Evolutionary conservation across 2,113 vertebrate genomes (phyloP).

Genomic region (Archilochus colubris): DNA sequence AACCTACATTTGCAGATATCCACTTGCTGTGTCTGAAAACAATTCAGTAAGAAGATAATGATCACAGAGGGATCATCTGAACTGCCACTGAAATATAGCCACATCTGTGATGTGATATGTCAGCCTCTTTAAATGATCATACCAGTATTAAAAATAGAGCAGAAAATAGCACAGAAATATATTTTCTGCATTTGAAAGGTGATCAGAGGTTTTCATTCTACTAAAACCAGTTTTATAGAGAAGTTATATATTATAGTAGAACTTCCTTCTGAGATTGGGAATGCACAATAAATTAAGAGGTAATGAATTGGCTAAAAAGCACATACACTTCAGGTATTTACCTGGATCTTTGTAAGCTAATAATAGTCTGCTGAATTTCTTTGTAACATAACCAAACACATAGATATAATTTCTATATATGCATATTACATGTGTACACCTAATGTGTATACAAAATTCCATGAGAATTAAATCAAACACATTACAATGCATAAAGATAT

Average conservation of each 20-base stretch:
- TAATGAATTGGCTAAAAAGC: not conserved
- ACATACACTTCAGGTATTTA: not conserved
- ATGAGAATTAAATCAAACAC: not conserved
- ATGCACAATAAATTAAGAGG: not conserved
- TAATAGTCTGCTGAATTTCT: not conserved
- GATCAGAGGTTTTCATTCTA: not conserved
- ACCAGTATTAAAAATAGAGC: not conserved
- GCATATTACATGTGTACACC: not conserved
- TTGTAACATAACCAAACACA: not conserved
- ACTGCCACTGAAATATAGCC: not conserved
- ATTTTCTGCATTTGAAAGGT: not conserved
- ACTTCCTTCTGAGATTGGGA: not conserved
- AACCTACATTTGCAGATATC: not conserved
- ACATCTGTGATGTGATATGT: not conserved
- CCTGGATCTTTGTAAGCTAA: not conserved
- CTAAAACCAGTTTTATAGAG: not conserved
- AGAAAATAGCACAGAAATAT: not conserved
- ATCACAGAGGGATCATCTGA: not conserved
- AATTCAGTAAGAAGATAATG: not conserved
- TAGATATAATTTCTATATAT: not conserved
- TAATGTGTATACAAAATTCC: not conserved
- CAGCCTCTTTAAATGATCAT: not conserved
- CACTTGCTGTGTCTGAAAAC: not conserved
- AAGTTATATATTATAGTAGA: not conserved
- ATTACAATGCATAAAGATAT: not conserved